Conservation (phyloP, 1,140 invertebrate species). For the Drosophila sp. region DNA sequence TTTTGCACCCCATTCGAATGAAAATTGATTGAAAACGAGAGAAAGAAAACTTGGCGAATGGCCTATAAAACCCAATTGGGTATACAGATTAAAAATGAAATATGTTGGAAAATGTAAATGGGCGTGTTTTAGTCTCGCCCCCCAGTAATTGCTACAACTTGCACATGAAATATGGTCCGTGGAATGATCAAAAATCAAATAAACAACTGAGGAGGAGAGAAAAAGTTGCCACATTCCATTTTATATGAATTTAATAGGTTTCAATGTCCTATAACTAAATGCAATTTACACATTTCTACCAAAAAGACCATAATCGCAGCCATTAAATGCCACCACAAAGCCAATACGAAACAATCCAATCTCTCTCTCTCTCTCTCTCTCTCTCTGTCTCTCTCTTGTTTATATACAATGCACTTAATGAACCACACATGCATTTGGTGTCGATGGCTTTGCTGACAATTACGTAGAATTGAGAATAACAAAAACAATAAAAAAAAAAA, state of each 20-base stretch:
- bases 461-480: constrained; percentile 33
- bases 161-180: neutral
- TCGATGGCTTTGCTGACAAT: constrained; percentile 40
- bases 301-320: constrained; percentile 38
- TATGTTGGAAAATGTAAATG: constrained; percentile 13
- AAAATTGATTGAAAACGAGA: constrained; percentile 39
- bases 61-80: constrained; percentile 27
- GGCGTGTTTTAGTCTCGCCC: neutral
- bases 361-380: constrained; percentile 17
- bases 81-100: constrained; percentile 15
- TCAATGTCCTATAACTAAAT: constrained; percentile 7
- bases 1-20: constrained; percentile 32
- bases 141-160: neutral
- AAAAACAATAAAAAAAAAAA: constrained; percentile 50
- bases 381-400: constrained; percentile 48
- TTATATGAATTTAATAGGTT: constrained; percentile 4
- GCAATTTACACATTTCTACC: constrained; percentile 38
- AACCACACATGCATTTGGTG: constrained; percentile 51
- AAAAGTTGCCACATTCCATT: neutral
- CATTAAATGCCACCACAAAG: constrained; percentile 60
- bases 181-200: neutral
- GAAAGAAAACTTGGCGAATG: constrained; percentile 16
- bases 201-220: too few relatives aligned
- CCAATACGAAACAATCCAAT: constrained; percentile 39
- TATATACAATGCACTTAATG: constrained; percentile 62